Evolutionary conservation across 2,888 invertebrate genomes (phyloP).

Genomic region (Mystacides longicornis): DNA sequence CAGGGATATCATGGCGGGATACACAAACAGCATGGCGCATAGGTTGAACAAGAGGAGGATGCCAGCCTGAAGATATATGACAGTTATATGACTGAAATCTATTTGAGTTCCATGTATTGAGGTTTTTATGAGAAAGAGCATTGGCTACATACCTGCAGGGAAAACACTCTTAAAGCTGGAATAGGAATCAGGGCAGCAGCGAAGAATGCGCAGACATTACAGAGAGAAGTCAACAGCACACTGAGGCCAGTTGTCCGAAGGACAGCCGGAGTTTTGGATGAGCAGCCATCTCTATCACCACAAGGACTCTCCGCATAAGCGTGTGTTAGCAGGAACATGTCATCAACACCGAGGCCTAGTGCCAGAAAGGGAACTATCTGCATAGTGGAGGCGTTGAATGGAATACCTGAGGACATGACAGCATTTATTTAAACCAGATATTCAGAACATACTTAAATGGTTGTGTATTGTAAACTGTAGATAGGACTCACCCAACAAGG

Average conservation of each 20-base stretch:
- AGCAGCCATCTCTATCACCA: slow-evolving; percentile 36
- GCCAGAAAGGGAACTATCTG: slow-evolving; percentile 94
- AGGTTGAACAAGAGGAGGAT: slow-evolving; percentile 88
- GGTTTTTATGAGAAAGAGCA: neutral
- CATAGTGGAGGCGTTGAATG: slow-evolving; percentile 81
- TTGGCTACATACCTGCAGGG: slow-evolving; percentile 56
- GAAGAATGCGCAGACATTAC: slow-evolving; percentile 82
- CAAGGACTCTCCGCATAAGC: slow-evolving; percentile 52
- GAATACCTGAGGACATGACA: slow-evolving; percentile 46
- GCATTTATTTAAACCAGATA: too few relatives aligned
- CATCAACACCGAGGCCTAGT: slow-evolving; percentile 91
- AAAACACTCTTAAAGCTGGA: slow-evolving; percentile 89
- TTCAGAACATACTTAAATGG: too few relatives aligned
- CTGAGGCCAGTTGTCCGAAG: slow-evolving; percentile 87
- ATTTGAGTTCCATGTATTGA: neutral
- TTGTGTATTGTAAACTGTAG: too few relatives aligned
- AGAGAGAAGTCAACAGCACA: slow-evolving; percentile 77
- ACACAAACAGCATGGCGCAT: slow-evolving; percentile 79
- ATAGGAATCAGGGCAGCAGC: slow-evolving; percentile 90
- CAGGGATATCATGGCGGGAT: slow-evolving; percentile 89
- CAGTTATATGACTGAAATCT: neutral
- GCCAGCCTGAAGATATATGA: slow-evolving; percentile 60
- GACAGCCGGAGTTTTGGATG: slow-evolving; percentile 69
- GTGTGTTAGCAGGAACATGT: slow-evolving; percentile 87
- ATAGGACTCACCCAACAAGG: slow-evolving; percentile 60